Evolutionary conservation across 1,140 invertebrate genomes (phyloP), one percentile per base, ranked within the genome.

Genomic region (Episyrphus balteatus): DNA sequence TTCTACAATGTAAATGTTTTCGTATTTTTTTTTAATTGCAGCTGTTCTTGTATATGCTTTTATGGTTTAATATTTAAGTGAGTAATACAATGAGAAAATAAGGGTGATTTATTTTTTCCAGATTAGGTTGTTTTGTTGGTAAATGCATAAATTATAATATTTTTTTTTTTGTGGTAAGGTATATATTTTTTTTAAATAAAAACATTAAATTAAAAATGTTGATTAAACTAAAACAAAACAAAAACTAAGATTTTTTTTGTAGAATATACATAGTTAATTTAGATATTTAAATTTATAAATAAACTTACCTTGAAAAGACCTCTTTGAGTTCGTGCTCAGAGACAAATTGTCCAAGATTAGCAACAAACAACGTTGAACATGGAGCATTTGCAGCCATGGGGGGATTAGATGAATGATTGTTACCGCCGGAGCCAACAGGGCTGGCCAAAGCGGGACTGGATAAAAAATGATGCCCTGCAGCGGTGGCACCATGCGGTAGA

Each of bases 241-340:
- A 26, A 26, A 26, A 26, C 21, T 3, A 26, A 26, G 3, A 26
- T 5, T 26, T 26, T 26, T 26, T 26, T 5, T 26, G 8, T 8
- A 26, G 8, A 26, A 26, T 26, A 26, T 8, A 26, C 3, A 26
- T 26, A 26, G 3, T 26, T 26, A 5, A 5, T 26, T 26, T 26
- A 26, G 8, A 26, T 26, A 5, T 5, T 26, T 18, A 32, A 40
- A 47, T 38, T 30, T 5, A 40, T n/a, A 42, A 10, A 37, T n/a
- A 39, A 21, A 73, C 76, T 77, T 74, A 97, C 92, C 90, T 94
- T 80, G 84, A 88, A 76, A 96, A 98, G 63, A 98, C 86, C 71
- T 96, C 91, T 75, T 96, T 96, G 50, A 98, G 80, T 72, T 97
- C 93, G 65, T 96, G 91, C 70, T 98, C 93, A 45, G 90, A 92